Conservation (phyloP, 2,888 invertebrate genomes). For the Baccha elongata region DNA sequence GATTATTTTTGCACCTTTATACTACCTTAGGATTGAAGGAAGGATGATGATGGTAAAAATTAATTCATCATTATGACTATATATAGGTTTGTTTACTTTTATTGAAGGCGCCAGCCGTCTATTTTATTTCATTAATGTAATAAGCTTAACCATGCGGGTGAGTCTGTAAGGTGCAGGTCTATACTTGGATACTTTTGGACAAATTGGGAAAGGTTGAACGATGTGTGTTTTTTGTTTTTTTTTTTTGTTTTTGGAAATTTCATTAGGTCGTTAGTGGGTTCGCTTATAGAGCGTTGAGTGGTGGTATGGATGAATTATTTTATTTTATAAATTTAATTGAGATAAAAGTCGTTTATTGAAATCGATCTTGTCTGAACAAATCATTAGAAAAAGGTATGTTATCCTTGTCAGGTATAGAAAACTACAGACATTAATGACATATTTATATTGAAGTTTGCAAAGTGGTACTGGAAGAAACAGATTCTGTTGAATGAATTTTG, state of each 20-base stretch:
- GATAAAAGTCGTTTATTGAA: too few species aligned
- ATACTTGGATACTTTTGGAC: neutral
- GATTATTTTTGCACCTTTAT: constrained; percentile 51
- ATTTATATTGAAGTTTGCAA: too few species aligned
- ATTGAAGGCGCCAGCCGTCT: constrained; percentile 32
- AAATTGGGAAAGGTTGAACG: constrained; percentile 12
- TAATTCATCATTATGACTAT: constrained; percentile 53
- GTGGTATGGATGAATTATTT: neutral
- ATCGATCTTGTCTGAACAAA: too few species aligned
- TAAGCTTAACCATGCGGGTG: constrained; percentile 27
- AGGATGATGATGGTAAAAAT: constrained; percentile 28
- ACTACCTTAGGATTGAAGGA: neutral
- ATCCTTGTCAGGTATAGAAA: too few species aligned
- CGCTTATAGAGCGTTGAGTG: neutral
- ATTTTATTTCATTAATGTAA: constrained; percentile 65
- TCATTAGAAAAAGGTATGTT: too few species aligned
- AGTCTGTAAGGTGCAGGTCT: neutral
- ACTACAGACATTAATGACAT: too few species aligned
- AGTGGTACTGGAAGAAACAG: too few species aligned
- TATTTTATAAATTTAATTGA: too few species aligned
- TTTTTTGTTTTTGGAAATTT: constrained; percentile 25
- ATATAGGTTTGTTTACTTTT: constrained; percentile 38
- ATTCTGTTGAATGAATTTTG: too few species aligned
- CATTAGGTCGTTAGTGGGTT: neutral
- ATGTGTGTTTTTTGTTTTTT: constrained; percentile 12